A percentile compares a stretch with the other conserved stretches of the same genome.
Evolutionary conservation across 2,888 invertebrate species (phyloP).

Genomic region (Sphinx pinastri): DNA sequence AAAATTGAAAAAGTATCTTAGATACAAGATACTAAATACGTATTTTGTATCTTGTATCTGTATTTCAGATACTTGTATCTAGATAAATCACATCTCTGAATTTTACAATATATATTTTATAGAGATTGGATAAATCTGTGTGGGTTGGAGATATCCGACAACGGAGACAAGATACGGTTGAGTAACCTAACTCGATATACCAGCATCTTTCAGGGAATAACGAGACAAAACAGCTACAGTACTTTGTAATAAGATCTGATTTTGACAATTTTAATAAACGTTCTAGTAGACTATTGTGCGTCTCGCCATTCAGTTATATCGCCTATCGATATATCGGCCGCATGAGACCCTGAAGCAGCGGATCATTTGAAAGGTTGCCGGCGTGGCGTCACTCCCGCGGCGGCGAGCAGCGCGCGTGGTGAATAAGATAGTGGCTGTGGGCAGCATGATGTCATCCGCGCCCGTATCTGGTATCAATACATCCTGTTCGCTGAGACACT

Average conservation of each 20-base stretch:
- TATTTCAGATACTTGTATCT: no score
- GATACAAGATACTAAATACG: no score
- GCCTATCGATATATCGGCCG: no score
- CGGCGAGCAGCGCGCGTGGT: slow-evolving; percentile 16
- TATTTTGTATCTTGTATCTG: no score
- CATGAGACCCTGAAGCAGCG: not conserved
- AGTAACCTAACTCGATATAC: not conserved
- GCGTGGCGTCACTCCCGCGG: not conserved
- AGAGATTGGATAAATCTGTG: not conserved
- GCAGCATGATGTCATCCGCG: slow-evolving; percentile 11
- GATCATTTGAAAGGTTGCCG: slow-evolving; percentile 1
- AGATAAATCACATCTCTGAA: no score
- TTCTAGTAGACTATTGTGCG: no score
- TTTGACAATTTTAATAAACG: no score
- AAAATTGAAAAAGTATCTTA: no score
- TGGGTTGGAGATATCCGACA: not conserved
- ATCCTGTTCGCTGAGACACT: slow-evolving; percentile 18
- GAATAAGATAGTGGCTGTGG: slow-evolving; percentile 14
- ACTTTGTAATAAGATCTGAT: not conserved
- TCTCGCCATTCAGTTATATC: no score
- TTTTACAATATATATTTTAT: not conserved
- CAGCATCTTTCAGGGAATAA: not conserved
- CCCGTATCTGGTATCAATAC: slow-evolving; percentile 3
- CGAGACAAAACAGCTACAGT: not conserved
- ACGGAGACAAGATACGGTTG: not conserved